Percentiles rank a stretch among this genome's conserved stretches.
phyloP scores from a whole-genome alignment of 2,797 vertebrate genomes.

The Pachyuromys duprasi region DNA sequence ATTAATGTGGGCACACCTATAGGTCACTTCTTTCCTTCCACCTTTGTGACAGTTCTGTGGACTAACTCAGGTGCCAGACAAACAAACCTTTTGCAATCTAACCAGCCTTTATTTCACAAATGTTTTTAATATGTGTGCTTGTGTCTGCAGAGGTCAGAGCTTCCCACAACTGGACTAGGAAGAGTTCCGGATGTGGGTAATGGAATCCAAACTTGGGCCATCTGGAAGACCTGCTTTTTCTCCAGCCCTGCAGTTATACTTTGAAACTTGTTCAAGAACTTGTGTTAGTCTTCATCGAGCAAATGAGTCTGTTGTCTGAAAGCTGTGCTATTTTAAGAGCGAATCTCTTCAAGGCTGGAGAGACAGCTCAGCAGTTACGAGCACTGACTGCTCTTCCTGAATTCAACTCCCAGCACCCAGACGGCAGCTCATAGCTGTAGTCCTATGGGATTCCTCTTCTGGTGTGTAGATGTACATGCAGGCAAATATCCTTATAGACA shows the following conservation, averaged over 20 bases:
- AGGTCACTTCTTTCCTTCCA: neutral
- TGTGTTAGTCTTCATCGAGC: neutral
- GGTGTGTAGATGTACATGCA: neutral
- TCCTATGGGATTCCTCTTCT: neutral
- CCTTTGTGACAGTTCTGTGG: neutral
- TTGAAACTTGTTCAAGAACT: neutral
- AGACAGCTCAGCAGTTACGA: neutral
- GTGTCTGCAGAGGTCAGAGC: neutral
- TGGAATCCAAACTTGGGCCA: neutral
- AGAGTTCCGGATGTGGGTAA: neutral
- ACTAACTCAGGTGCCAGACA: neutral
- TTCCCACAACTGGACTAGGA: neutral
- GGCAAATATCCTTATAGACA: neutral
- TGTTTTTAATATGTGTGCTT: neutral
- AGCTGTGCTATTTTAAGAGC: neutral
- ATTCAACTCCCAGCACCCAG: neutral
- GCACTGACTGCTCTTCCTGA: neutral
- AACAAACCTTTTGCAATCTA: neutral
- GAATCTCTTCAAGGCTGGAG: neutral
- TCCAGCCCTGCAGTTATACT: neutral
- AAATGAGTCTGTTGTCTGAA: neutral
- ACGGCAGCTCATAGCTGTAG: too few relatives aligned
- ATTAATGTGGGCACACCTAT: neutral
- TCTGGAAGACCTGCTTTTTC: neutral
- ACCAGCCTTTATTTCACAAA: neutral